Evolutionary conservation across 2,113 vertebrate genomes (phyloP).

Genomic region (Rhynchopsitta pachyrhyncha): DNA sequence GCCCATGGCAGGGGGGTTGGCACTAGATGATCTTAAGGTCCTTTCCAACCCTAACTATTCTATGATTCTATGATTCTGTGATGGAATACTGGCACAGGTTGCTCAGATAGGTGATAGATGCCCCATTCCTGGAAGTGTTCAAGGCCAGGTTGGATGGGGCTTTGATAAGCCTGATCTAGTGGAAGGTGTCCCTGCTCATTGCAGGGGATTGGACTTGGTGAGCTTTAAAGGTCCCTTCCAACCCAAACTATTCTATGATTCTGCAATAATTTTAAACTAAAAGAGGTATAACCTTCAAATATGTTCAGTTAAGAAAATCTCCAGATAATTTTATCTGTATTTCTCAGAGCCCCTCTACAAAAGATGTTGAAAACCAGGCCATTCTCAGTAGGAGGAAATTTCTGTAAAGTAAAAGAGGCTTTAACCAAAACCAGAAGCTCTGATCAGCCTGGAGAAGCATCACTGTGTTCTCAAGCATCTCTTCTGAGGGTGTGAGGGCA

Average conservation of each 20-base stretch:
- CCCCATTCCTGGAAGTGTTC: neutral
- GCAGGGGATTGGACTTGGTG: neutral
- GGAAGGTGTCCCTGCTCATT: neutral
- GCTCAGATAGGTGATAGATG: neutral
- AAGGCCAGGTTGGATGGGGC: neutral
- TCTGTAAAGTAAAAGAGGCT: neutral
- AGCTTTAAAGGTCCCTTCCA: neutral
- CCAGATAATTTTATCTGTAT: neutral
- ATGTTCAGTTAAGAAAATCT: neutral
- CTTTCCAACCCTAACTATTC: too few species aligned
- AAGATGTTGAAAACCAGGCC: neutral
- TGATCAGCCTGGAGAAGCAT: neutral
- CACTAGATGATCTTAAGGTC: too few species aligned
- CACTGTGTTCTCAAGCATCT: neutral
- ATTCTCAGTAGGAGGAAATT: neutral
- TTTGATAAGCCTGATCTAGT: neutral
- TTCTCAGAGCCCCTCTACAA: neutral
- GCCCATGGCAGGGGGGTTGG: too few species aligned
- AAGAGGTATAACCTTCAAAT: neutral
- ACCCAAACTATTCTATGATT: neutral
- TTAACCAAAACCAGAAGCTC: neutral
- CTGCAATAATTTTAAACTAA: neutral
- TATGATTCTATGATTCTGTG: too few species aligned
- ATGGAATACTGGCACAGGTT: neutral
- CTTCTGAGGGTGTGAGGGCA: neutral